Conservation (phyloP, 2,888 invertebrate genomes). For the Chymomyza fuscimana region DNA sequence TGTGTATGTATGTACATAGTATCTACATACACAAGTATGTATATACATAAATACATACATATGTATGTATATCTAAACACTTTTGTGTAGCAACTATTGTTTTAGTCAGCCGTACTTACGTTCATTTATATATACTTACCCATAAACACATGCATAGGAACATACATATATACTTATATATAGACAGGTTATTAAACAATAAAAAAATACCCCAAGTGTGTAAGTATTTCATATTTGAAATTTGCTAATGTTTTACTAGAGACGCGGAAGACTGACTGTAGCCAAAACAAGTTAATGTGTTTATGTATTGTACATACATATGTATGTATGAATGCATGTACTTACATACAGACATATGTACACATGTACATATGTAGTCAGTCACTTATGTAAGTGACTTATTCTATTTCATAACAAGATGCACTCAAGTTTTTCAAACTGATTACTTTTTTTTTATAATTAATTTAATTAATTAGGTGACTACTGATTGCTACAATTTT, state of each 20-base stretch:
- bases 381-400: slow-evolving; percentile 7
- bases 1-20: slow-evolving; percentile 32
- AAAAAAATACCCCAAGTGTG: background rate
- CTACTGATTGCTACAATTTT: slow-evolving; percentile 46
- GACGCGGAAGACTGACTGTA: background rate
- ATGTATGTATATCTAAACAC: slow-evolving; percentile 24
- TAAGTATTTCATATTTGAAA: background rate
- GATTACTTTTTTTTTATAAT: slow-evolving; percentile 50
- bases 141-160: background rate
- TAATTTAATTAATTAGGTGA: slow-evolving; percentile 37
- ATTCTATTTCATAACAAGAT: slow-evolving; percentile 68
- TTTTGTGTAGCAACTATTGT: too few species aligned
- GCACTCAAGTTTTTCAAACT: slow-evolving; percentile 15
- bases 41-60: slow-evolving; percentile 26
- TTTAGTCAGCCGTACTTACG: too few species aligned
- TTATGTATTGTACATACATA: background rate
- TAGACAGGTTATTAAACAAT: background rate
- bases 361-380: background rate
- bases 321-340: background rate
- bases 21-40: background rate
- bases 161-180: background rate
- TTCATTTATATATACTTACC: too few species aligned
- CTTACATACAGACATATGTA: background rate
- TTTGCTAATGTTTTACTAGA: background rate
- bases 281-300: background rate